phyloP scores from a whole-genome alignment of 2,888 invertebrate species.

The Timema podura region DNA sequence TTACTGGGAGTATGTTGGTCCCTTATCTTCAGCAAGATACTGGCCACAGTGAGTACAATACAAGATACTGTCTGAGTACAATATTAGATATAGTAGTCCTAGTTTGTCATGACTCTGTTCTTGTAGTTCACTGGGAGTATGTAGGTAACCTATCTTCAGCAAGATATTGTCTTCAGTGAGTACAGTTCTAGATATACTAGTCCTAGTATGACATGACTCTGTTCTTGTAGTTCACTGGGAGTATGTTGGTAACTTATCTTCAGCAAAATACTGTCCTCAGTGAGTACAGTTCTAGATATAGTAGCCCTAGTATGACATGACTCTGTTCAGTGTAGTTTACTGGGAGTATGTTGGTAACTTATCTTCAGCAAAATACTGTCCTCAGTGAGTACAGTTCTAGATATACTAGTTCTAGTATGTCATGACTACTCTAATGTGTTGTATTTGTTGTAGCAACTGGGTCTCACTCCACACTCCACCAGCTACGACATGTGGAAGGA shows the following conservation, averaged over 20 bases:
- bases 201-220: too few relatives aligned
- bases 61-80: conserved; percentile 20
- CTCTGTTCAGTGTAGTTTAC: conserved; percentile 2
- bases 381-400: conserved; percentile 16
- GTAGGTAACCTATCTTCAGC: too few relatives aligned
- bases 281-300: conserved; percentile 7
- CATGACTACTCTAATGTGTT: neutral
- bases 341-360: conserved; percentile 25
- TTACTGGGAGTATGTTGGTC: conserved; percentile 26
- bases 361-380: conserved; percentile 22
- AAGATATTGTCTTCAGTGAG: too few relatives aligned
- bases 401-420: neutral
- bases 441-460: conserved; percentile 55
- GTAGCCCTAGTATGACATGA: neutral
- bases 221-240: conserved; percentile 24
- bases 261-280: conserved; percentile 17
- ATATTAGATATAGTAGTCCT: too few relatives aligned
- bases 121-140: too few relatives aligned
- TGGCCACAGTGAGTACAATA: conserved; percentile 17
- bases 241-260: conserved; percentile 26
- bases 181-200: too few relatives aligned
- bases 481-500: conserved; percentile 55
- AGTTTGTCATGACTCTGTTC: too few relatives aligned
- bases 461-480: conserved; percentile 56
- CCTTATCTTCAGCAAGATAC: conserved; percentile 22